Evolutionary conservation across 2,113 vertebrate genomes (phyloP).

Genomic region (Oncorhynchus keta): DNA sequence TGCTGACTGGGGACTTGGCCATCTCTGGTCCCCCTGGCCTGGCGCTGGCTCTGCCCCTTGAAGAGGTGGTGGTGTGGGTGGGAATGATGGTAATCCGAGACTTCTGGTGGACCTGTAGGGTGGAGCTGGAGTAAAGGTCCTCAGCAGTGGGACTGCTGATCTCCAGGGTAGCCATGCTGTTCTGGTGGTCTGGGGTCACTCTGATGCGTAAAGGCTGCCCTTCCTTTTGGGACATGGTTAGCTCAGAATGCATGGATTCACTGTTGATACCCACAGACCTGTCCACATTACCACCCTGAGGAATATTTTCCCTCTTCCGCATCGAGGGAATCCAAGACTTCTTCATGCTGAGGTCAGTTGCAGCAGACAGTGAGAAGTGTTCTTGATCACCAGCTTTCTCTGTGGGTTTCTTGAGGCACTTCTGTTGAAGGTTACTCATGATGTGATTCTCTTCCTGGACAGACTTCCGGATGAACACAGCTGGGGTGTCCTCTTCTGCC

Average conservation of each 20-base stretch:
- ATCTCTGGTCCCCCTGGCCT: constrained; percentile 77
- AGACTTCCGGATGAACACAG: constrained; percentile 93
- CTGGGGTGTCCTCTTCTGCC: constrained; percentile 88
- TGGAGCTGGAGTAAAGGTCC: constrained; percentile 84
- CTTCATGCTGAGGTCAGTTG: constrained; percentile 83
- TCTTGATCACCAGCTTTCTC: constrained; percentile 77
- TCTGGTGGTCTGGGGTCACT: constrained; percentile 89
- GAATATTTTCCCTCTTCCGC: constrained; percentile 83
- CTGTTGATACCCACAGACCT: constrained; percentile 73
- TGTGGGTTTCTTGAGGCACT: constrained; percentile 84
- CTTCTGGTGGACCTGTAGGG: constrained; percentile 81
- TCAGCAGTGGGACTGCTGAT: constrained; percentile 86
- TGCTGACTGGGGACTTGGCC: constrained; percentile 90
- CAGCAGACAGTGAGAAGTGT: constrained; percentile 84
- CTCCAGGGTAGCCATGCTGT: constrained; percentile 88
- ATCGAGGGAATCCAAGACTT: constrained; percentile 98
- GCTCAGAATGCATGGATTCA: constrained; percentile 70
- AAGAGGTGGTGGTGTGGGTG: constrained; percentile 74
- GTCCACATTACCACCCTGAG: constrained; percentile 69
- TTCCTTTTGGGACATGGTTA: constrained; percentile 86
- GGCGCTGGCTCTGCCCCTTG: constrained; percentile 75
- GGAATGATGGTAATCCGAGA: constrained; percentile 95
- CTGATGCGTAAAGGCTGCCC: constrained; percentile 92
- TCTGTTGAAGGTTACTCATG: constrained; percentile 93
- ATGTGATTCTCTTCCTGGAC: constrained; percentile 97